Percentiles rank a stretch among this genome's conserved stretches.
Conservation (phyloP, 2,888 invertebrate genomes). For the Alentia gelatinosa region DNA sequence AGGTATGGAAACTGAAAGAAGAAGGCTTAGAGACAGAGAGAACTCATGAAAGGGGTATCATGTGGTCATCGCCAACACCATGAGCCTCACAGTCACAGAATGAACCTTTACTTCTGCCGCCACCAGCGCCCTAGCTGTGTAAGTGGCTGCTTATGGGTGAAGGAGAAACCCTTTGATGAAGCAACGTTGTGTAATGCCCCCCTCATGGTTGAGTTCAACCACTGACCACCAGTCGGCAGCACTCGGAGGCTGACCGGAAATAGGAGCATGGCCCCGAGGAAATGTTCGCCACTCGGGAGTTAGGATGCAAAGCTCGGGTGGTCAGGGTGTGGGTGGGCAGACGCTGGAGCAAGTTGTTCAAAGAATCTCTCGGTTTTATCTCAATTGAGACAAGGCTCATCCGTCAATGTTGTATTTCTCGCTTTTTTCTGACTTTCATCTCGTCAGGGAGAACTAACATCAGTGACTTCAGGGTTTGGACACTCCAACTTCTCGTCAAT, state of each 20-base stretch:
- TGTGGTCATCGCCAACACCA: no score
- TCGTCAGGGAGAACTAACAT: no score
- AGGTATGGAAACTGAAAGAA: no score
- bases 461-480: no score
- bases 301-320: neutral
- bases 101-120: no score
- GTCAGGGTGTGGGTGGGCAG: neutral
- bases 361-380: neutral
- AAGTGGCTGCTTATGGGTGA: neutral
- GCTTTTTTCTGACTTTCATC: no score
- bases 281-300: neutral
- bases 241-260: neutral
- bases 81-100: no score
- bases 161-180: neutral
- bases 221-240: neutral
- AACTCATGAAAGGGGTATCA: no score
- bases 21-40: no score
- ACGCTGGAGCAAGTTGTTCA: neutral
- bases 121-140: neutral
- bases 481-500: no score
- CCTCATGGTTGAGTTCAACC: neutral
- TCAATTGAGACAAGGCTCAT: neutral
- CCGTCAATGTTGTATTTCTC: no score
- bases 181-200: neutral
- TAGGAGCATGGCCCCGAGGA: neutral